Base-by-base conservation (phyloP, 2,113 vertebrate species). In the Phaethon lepturus region DNA sequence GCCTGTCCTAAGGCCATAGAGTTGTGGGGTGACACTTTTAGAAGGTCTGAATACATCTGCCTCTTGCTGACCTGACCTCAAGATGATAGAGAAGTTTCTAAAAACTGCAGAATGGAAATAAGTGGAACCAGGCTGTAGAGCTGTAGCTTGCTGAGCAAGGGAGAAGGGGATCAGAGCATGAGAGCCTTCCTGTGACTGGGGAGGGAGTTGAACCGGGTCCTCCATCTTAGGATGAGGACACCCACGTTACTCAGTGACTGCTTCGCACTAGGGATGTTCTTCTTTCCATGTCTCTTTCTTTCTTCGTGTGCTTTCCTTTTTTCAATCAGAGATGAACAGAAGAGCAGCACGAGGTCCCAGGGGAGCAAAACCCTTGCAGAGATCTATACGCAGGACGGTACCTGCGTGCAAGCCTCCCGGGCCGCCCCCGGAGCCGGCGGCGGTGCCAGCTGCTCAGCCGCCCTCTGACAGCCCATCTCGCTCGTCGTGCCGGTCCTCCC, bases 391-490 rank as follows among this genome's bases (percentile, higher is more conserved):
- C 28, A 56, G 26, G 80, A n/a, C 0, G 0, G 29, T 16, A 29
- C 13, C 19, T 28, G 19, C 25, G 8, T 1, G 0, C 1, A 11
- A 76, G 28, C 26, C 50, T 45, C 20, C 29, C 1, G 4, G 40
- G 60, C 33, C 1, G 0, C 38, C 40, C 33, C 50, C 2, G 8
- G 40, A 76, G 25, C 49, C 9, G 9, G 62, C 0, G 5, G 2
- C 52, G 19, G 10, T 52, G 64, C 52, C 56, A 59, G 60, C 24
- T 72, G 45, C 88, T 72, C 64, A 62, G 60, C 23, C 11, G 12
- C 52, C n/a, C 63, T 69, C 47, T 91, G 59, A 42, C 50, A 47
- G n/a, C 35, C n/a, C 4, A 0, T 68, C 63, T 83, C 2, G 2
- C 77, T 68, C 23, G 2, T 86, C 26, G 18, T 2, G 2, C 17